phyloP scores from a whole-genome alignment of 2,113 vertebrate species.

The Narcine bancroftii region DNA sequence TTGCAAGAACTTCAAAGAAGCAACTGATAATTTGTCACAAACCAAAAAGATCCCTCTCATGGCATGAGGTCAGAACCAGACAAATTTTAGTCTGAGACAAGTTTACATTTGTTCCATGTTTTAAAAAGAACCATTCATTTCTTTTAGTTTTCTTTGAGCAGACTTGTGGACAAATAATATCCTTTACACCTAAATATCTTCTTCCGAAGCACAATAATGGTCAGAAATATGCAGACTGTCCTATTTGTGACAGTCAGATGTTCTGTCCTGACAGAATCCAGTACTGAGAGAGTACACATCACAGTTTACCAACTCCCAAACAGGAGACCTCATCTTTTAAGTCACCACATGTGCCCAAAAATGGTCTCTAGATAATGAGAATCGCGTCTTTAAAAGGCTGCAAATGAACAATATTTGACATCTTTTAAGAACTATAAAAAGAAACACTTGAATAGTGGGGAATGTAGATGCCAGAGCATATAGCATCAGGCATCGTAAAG shows the following conservation, averaged over 20 bases:
- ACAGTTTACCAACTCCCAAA: slow-evolving; percentile 16
- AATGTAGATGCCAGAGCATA: slow-evolving; percentile 68
- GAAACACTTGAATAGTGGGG: slow-evolving; percentile 67
- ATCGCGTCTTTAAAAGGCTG: slow-evolving; percentile 55
- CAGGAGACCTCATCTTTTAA: slow-evolving; percentile 8
- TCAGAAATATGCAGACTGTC: background rate
- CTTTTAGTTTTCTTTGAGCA: background rate
- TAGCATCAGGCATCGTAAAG: slow-evolving; percentile 60
- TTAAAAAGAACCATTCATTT: background rate
- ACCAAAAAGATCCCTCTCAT: background rate
- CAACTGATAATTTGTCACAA: background rate
- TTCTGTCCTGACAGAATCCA: background rate
- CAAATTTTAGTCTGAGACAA: background rate
- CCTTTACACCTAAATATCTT: background rate
- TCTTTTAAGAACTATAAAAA: slow-evolving; percentile 68
- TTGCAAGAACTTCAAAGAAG: slow-evolving; percentile 5
- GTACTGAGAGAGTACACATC: background rate
- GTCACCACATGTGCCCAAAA: slow-evolving; percentile 48
- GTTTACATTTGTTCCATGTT: background rate
- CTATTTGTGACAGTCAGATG: background rate
- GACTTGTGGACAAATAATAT: background rate
- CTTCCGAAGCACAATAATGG: background rate
- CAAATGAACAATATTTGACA: slow-evolving; percentile 61
- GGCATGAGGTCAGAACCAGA: background rate
- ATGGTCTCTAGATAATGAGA: slow-evolving; percentile 51